A percentile compares a stretch with the other conserved stretches of the same genome.
Conservation (phyloP, 2,888 invertebrate species). For the Clitarchus hookeri region DNA sequence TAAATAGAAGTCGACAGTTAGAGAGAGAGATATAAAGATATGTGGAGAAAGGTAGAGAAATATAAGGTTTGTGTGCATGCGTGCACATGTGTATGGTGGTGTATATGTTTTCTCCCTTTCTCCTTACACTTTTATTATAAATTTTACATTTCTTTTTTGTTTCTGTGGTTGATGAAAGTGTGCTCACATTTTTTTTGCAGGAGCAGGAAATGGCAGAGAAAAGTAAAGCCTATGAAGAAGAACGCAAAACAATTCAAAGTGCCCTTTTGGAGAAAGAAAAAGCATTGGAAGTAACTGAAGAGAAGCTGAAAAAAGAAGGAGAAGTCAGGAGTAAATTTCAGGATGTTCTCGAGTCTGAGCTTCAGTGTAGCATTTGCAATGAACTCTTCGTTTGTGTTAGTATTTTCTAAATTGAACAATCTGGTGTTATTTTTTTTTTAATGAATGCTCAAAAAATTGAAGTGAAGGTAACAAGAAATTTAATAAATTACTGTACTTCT, state of each 20-base stretch:
- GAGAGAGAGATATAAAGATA: no score
- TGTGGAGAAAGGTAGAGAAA: no score
- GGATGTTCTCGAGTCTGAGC: slow-evolving; percentile 68
- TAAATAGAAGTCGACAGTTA: no score
- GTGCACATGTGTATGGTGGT: no score
- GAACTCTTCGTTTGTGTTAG: slow-evolving; percentile 68
- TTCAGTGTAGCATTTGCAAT: slow-evolving; percentile 76
- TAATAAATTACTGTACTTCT: no score
- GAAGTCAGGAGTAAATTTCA: slow-evolving; percentile 55
- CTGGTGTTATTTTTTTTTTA: no score
- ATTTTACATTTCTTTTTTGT: neutral
- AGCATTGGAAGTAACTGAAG: slow-evolving; percentile 47
- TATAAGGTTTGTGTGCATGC: no score
- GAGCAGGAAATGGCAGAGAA: slow-evolving; percentile 24
- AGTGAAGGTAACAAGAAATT: no score
- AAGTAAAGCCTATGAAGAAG: slow-evolving; percentile 31
- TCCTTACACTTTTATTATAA: no score
- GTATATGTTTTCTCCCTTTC: no score
- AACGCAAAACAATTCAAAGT: slow-evolving; percentile 57
- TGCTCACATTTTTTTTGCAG: neutral
- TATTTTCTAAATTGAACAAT: slow-evolving; percentile 32
- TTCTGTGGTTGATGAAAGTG: neutral
- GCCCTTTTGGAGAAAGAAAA: slow-evolving; percentile 58
- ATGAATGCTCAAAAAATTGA: no score
- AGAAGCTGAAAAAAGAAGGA: slow-evolving; percentile 37